A percentile compares a stretch with the other conserved stretches of the same genome.
Evolutionary conservation across 2,797 vertebrate species (phyloP).

Genomic region (Sebastes minor): DNA sequence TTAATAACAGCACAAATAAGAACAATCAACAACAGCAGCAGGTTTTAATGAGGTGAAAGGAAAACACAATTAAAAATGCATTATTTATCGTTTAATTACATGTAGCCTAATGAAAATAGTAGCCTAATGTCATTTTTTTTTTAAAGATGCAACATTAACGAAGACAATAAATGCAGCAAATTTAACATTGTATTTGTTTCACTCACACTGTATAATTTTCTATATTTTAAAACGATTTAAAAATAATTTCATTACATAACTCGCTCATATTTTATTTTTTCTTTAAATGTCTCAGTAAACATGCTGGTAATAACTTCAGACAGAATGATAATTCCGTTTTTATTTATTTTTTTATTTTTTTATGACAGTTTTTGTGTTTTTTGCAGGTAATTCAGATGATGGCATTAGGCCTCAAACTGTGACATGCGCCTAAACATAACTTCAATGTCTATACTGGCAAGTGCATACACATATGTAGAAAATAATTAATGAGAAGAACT

Average conservation of each 20-base stretch:
- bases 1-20: conserved; percentile 49
- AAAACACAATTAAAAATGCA: conserved; percentile 65
- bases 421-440: conserved; percentile 36
- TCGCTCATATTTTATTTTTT: background rate
- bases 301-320: conserved; percentile 6
- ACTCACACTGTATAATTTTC: background rate
- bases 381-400: background rate
- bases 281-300: background rate
- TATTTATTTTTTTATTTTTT: background rate
- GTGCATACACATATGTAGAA: conserved; percentile 11
- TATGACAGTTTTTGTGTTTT: background rate
- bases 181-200: background rate
- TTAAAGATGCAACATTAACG: conserved; percentile 12
- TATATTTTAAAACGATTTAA: background rate
- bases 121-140: background rate
- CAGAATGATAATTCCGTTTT: background rate
- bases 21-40: conserved; percentile 49
- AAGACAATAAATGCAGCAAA: conserved; percentile 20
- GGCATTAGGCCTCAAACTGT: conserved; percentile 13
- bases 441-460: background rate
- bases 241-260: background rate
- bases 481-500: background rate
- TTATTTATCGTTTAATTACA: conserved; percentile 65
- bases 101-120: conserved; percentile 41
- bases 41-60: conserved; percentile 50